These are phyloP conservation scores for Pteronotus mesoamericanus DNA, from an alignment of 2,797 vertebrate genomes.

Conservation along the genomic window DNA sequence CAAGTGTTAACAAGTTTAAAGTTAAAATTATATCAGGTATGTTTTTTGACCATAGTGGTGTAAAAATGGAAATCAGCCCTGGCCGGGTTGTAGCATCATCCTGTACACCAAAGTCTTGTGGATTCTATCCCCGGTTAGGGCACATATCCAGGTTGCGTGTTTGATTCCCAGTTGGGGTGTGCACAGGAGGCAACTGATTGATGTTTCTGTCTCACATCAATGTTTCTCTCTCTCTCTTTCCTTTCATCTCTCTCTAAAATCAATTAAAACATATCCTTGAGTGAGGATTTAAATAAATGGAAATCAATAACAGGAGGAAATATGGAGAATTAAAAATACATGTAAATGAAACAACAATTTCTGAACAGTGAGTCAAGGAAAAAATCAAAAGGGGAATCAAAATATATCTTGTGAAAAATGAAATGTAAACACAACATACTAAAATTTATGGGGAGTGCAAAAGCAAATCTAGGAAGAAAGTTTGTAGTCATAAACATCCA, in stretches of 20 bases:
- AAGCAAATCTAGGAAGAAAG: not conserved
- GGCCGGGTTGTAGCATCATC: not conserved
- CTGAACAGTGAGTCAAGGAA: not conserved
- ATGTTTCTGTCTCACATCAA: not conserved
- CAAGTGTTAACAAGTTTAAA: not conserved
- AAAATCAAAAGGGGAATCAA: not conserved
- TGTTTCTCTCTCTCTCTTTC: not conserved
- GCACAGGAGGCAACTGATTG: not conserved
- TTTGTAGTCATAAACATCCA: not conserved
- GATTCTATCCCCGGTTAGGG: not conserved
- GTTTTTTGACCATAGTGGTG: not conserved
- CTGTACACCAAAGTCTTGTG: not conserved
- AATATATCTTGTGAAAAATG: not conserved
- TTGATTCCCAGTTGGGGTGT: too few relatives aligned
- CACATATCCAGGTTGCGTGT: too few relatives aligned
- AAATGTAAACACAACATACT: not conserved
- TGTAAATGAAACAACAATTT: not conserved
- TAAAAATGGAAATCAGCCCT: not conserved
- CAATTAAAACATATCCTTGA: too few relatives aligned
- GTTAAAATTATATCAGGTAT: not conserved
- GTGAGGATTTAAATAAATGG: not conserved
- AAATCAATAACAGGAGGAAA: not conserved
- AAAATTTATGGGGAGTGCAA: not conserved
- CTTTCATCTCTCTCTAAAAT: not conserved
- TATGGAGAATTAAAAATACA: not conserved